phyloP scores from a whole-genome alignment of 2,888 invertebrate genomes.

The Odontocolon sp. region DNA sequence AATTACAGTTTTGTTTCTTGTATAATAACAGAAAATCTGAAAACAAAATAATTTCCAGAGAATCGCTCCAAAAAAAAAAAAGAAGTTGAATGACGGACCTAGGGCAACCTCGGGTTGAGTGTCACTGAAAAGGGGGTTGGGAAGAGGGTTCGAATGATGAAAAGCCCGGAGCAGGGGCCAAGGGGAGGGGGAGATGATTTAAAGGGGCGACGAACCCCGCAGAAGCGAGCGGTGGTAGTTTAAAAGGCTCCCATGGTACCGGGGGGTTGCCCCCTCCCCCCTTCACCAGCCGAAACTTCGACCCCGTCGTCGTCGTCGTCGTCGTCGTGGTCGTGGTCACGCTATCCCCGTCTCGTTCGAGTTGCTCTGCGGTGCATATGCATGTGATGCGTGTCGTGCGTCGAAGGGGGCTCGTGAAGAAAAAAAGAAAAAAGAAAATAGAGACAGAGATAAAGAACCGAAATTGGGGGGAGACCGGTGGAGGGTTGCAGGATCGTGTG shows the following conservation, averaged over 20 bases:
- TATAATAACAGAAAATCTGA: too few relatives aligned
- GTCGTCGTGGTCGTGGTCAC: slow-evolving; percentile 5
- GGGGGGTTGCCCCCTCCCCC: slow-evolving; percentile 11
- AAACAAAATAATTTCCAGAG: too few relatives aligned
- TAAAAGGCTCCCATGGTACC: slow-evolving; percentile 82
- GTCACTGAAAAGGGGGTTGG: slow-evolving; percentile 37
- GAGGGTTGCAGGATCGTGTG: slow-evolving; percentile 58
- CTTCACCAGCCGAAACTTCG: slow-evolving; percentile 43
- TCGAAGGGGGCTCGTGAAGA: slow-evolving; percentile 2
- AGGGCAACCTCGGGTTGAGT: slow-evolving; percentile 58
- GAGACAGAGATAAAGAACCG: slow-evolving; percentile 44
- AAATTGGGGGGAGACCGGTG: slow-evolving; percentile 48
- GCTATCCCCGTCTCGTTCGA: slow-evolving; percentile 32
- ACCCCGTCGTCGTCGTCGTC: background rate
- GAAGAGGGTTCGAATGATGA: slow-evolving; percentile 43
- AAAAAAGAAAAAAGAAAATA: slow-evolving; percentile 2
- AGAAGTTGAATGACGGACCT: slow-evolving; percentile 32
- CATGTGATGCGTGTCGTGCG: slow-evolving; percentile 15
- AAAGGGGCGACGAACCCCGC: slow-evolving; percentile 76
- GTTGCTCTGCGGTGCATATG: slow-evolving; percentile 21
- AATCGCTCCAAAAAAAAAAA: background rate
- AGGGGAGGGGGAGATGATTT: slow-evolving; percentile 61
- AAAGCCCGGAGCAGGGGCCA: slow-evolving; percentile 40
- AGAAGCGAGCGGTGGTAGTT: slow-evolving; percentile 64
- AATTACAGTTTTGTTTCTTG: too few relatives aligned